Base-by-base conservation (phyloP, 2,888 invertebrate species). In the Esperia sulphurella region DNA sequence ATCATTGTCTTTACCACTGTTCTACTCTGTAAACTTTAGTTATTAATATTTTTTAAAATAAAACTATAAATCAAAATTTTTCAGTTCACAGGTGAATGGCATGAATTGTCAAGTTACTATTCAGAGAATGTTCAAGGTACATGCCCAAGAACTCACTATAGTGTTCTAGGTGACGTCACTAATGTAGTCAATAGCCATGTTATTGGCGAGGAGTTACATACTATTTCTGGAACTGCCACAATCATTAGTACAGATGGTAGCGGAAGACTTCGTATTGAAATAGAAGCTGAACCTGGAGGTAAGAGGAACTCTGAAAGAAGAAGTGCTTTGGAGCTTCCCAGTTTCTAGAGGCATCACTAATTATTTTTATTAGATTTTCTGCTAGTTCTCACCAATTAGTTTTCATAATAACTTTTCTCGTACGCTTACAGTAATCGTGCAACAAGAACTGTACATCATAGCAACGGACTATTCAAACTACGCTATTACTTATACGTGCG, bases 401-500 rank as follows among this genome's bases (percentile, higher is more conserved):
- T 53, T 3, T 29, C 31, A 31, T 3, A 31, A 4, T 31, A 13
- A 39, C 10, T 45, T 35, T 51, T 29, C 21, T 48, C 45, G 45
- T 56, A 10, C 53, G 50, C 21, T 69, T 65, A 2, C 68, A 78
- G 78, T 48, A 6, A 49, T 52, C 13, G 57, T 49, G 0, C 49
- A 59, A 35, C 63, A 67, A 13, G 66, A 77, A 2, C 53, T 86
- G 6, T 92, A 91, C 91, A 73, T 94, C 14, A 59, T 94, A 8
- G 92, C 88, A 3, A 94, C 93, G 0, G 93, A 94, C 66, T 94
- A 94, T 63, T 72, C 72, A 0, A 87, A 78, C 52, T 94, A 91
- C 59, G 90, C 93, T 0, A 85, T 94, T 0, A 91, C 93, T 0
- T 94, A 93, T 84, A 90, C 91, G 12, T 94, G 94, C 63, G 70